These are phyloP conservation scores for Nephrotoma flavescens DNA, from an alignment of 2,888 invertebrate species.

Conservation along the genomic window DNA sequence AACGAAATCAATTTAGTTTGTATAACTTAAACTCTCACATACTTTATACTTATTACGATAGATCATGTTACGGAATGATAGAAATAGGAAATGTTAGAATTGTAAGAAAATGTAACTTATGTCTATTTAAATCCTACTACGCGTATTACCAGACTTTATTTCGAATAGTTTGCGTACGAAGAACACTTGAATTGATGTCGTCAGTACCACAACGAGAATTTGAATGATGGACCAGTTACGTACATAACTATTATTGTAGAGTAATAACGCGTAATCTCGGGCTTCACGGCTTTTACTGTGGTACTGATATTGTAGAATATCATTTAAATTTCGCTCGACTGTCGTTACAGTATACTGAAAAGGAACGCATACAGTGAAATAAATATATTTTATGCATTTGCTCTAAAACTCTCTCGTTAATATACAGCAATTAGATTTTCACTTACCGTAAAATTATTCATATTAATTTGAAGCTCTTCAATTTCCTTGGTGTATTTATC, in stretches of 20 bases:
- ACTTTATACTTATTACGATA: background rate
- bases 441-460: conserved; percentile 75
- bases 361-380: background rate
- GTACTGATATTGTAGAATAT: conserved; percentile 72
- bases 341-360: conserved; percentile 55
- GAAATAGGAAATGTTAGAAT: background rate
- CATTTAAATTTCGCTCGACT: conserved; percentile 72
- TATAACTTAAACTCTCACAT: background rate
- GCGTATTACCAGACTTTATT: conserved; percentile 47
- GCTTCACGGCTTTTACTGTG: conserved; percentile 66
- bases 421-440: background rate
- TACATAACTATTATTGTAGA: conserved; percentile 76
- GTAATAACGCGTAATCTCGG: conserved; percentile 63
- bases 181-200: conserved; percentile 63
- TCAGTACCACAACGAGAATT: conserved; percentile 64
- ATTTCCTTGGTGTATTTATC: conserved; percentile 81
- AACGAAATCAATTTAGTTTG: background rate
- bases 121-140: conserved; percentile 19
- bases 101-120: background rate
- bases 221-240: conserved; percentile 78
- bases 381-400: background rate
- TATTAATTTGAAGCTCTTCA: conserved; percentile 71
- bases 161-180: conserved; percentile 84
- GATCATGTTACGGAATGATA: background rate
- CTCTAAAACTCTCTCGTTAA: background rate